Evolutionary conservation across 2,888 invertebrate genomes (phyloP).

Genomic region (Aleiodes testaceus): DNA sequence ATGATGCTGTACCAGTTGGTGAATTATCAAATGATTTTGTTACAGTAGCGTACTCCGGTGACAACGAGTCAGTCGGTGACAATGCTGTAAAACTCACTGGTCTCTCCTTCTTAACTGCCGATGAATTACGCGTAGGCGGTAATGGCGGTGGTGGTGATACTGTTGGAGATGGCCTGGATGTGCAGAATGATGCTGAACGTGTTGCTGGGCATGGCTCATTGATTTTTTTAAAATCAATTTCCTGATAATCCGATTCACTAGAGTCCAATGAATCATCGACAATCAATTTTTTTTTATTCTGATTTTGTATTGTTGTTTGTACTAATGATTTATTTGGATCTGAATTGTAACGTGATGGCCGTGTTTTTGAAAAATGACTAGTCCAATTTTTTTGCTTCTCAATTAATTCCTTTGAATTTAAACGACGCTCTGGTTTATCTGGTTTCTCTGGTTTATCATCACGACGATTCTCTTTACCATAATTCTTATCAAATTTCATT

Average conservation of each 20-base stretch:
- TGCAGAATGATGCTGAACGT: conserved; percentile 78
- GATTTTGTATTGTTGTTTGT: conserved; percentile 65
- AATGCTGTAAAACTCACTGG: conserved; percentile 64
- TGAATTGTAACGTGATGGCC: conserved; percentile 78
- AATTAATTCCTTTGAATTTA: conserved; percentile 88
- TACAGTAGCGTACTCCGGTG: conserved; percentile 67
- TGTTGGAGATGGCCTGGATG: conserved; percentile 71
- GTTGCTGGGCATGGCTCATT: conserved; percentile 66
- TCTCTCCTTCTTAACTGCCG: conserved; percentile 61
- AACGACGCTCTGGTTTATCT: conserved; percentile 88
- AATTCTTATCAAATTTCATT: conserved; percentile 62
- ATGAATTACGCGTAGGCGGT: conserved; percentile 65
- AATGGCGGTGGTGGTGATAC: conserved; percentile 74
- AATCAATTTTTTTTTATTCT: conserved; percentile 60
- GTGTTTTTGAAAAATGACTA: conserved; percentile 88
- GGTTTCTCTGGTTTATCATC: conserved; percentile 80
- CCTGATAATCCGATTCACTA: conserved; percentile 53
- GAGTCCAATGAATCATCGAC: conserved; percentile 51
- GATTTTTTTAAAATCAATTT: conserved; percentile 52
- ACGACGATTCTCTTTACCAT: conserved; percentile 66
- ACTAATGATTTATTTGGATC: conserved; percentile 79
- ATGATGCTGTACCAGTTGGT: conserved; percentile 41
- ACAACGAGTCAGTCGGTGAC: conserved; percentile 54
- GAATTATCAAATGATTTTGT: conserved; percentile 63
- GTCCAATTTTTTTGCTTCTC: conserved; percentile 95